Percentiles rank a stretch among this genome's conserved stretches.
Conservation (phyloP, 2,797 vertebrate genomes). For the Megaceryle alcyon region DNA sequence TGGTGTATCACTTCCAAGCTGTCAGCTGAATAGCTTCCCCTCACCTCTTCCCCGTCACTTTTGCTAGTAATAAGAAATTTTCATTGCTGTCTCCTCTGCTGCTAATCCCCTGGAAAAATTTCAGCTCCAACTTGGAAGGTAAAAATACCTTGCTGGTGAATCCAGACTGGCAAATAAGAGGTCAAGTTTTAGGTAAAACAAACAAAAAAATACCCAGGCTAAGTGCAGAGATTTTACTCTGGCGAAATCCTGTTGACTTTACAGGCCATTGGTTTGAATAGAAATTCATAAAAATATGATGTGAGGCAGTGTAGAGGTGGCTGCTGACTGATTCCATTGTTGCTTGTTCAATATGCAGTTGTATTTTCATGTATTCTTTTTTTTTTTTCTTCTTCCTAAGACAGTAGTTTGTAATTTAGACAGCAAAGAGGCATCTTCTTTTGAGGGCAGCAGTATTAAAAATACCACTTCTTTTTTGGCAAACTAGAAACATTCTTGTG, state of each 20-base stretch:
- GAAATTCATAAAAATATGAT: not conserved
- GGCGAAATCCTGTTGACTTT: not conserved
- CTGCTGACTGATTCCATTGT: not conserved
- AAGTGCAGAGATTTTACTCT: not conserved
- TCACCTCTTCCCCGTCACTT: not conserved
- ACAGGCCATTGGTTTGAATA: not conserved
- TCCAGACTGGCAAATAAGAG: not conserved
- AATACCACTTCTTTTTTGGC: conserved; percentile 50
- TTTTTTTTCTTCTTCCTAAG: not conserved
- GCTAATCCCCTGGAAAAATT: not conserved
- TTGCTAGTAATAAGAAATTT: not conserved
- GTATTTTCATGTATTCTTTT: conserved; percentile 17
- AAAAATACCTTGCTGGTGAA: not conserved
- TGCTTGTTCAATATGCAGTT: not conserved
- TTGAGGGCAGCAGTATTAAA: conserved; percentile 49
- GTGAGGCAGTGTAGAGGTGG: not conserved
- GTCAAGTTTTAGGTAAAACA: not conserved
- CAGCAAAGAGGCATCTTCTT: conserved; percentile 35
- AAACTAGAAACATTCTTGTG: conserved; percentile 26
- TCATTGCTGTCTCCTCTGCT: not conserved
- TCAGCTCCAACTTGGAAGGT: not conserved
- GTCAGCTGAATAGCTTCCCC: not conserved
- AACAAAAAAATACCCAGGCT: not conserved
- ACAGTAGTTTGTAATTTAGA: conserved; percentile 48
- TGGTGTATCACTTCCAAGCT: not conserved